Base-by-base conservation (phyloP, 2,797 vertebrate species). In the Falco cherrug region DNA sequence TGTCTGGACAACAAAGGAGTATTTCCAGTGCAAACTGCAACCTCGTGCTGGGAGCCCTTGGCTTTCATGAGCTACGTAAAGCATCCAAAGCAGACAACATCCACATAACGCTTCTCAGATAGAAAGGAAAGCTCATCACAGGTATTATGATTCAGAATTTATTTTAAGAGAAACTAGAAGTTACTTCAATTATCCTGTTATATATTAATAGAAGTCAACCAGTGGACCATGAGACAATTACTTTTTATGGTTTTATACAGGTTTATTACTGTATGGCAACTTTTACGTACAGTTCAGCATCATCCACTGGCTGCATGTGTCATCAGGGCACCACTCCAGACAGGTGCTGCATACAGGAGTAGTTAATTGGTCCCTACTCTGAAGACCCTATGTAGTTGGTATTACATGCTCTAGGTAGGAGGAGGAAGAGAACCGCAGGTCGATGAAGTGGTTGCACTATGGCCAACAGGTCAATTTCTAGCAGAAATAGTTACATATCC, bases 131-230 rank as follows among this genome's bases (percentile, higher is more conserved):
- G 17, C 25, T 84, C 31, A 53, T n/a, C 22, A 11, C 28, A 4
- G 8, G 5, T 75, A 26, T 69, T 76, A 28, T 2, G 7, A 73
- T 51, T 86, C 59, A 63, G 59, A 61, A 71, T 35, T 81, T 80
- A 51, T 90, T 91, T 90, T 54, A 76, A 63, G 39, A 92, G 11
- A 68, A 81, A 81, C 10, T 6, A 54, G 84, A 84, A 84, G 54
- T 47, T 53, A 26, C 0, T 0, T 65, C 75, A 84, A 57, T 93
- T 84, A 84, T 43, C 29, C 13, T 67, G 6, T 39, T 84, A 17
- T 0, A 69, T 54, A 45, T 93, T 39, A 78, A 65, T 78, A 45
- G 84, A 89, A 74, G 67, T 45, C 39, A 82, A 59, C 20, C 28
- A 60, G 26, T 77, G 41, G 87, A 53, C 37, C 28, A 17, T 2